Conservation (phyloP, 2,888 invertebrate genomes). For the Drosophila subquinaria region DNA sequence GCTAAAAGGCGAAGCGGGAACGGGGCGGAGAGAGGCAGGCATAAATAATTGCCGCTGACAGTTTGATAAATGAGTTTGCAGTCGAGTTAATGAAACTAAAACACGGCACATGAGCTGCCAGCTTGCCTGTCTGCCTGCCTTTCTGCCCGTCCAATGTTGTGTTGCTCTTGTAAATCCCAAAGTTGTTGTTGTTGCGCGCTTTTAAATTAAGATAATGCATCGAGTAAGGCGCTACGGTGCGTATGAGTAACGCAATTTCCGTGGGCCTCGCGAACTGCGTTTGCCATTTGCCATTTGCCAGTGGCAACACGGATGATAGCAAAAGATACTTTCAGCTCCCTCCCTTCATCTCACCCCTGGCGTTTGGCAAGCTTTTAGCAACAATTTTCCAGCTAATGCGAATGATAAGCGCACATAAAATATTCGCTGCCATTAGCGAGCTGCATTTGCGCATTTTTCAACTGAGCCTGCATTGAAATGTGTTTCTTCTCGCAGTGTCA, state of each 20-base stretch:
- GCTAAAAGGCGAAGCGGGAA: not conserved
- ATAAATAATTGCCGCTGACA: constrained; percentile 80
- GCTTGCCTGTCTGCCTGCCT: constrained; percentile 11
- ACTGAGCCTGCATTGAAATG: constrained; percentile 18
- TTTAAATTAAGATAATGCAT: constrained; percentile 79
- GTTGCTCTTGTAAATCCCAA: constrained; percentile 15
- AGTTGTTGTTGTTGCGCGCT: constrained; percentile 26
- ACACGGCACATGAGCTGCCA: constrained; percentile 64
- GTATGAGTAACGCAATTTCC: constrained; percentile 75
- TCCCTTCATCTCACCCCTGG: constrained; percentile 6
- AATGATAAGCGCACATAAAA: constrained; percentile 74
- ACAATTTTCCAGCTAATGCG: constrained; percentile 71
- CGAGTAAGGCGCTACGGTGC: constrained; percentile 59
- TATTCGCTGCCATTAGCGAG: constrained; percentile 71
- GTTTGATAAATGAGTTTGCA: constrained; percentile 78
- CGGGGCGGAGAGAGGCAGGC: constrained; percentile 14
- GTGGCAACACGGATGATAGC: constrained; percentile 1
- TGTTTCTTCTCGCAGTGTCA: constrained; percentile 6
- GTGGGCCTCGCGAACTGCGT: constrained; percentile 17
- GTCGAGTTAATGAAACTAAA: constrained; percentile 77
- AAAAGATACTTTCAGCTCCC: not conserved
- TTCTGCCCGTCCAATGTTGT: constrained; percentile 16
- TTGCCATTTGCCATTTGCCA: constrained; percentile 34
- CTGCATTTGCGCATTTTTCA: constrained; percentile 68
- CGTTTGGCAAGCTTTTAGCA: constrained; percentile 62